A percentile compares a stretch with the other conserved stretches of the same genome.
Evolutionary conservation across 1,140 invertebrate species (phyloP).

Genomic region (Danaus plexippus): DNA sequence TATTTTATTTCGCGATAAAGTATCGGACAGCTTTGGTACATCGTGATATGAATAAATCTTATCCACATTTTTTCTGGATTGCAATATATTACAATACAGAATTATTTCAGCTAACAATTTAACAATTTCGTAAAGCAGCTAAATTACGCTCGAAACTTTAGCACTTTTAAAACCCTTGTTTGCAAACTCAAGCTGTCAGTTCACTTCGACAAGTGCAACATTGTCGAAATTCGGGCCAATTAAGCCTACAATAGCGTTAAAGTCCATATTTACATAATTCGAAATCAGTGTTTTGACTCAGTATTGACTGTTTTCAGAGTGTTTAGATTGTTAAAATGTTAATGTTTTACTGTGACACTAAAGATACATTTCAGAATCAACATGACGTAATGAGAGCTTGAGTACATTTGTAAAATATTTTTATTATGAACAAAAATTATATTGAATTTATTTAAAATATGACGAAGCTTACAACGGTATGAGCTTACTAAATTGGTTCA

Average conservation of each 20-base stretch:
- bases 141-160: conserved; percentile 24
- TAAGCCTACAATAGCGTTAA: conserved; percentile 19
- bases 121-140: conserved; percentile 23
- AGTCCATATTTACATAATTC: conserved; percentile 12
- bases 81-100: conserved; percentile 21
- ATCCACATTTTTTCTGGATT: conserved; percentile 22
- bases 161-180: conserved; percentile 23
- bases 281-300: conserved; percentile 8
- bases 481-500: too few relatives aligned
- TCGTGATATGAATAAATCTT: conserved; percentile 23
- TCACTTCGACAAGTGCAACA: conserved; percentile 22
- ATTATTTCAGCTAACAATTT: conserved; percentile 24
- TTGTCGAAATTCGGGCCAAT: conserved; percentile 22
- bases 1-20: too few relatives aligned
- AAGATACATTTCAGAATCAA: too few relatives aligned
- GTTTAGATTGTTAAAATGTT: conserved; percentile 2
- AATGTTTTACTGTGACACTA: conserved; percentile 1
- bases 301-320: conserved; percentile 13
- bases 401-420: too few relatives aligned
- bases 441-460: too few relatives aligned
- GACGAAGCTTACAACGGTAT: too few relatives aligned
- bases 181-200: conserved; percentile 23
- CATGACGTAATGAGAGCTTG: too few relatives aligned
- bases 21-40: not conserved
- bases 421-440: too few relatives aligned